Evolutionary conservation across 2,888 invertebrate species (phyloP).

Genomic region (Nomada hirtipes): DNA sequence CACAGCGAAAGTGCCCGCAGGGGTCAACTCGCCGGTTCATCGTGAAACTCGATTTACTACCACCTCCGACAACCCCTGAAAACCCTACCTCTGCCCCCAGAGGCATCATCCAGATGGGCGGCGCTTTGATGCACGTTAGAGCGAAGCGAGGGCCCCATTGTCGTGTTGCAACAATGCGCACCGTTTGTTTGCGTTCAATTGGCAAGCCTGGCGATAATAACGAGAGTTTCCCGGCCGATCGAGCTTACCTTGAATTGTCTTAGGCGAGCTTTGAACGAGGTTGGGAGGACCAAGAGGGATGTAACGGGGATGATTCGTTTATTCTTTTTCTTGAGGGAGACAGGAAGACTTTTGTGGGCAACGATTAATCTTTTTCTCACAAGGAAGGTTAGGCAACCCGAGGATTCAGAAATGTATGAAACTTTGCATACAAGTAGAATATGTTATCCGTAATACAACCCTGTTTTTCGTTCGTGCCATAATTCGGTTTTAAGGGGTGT

Average conservation of each 20-base stretch:
- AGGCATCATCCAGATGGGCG: background rate
- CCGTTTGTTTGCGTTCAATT: conserved; percentile 69
- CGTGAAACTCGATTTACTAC: conserved; percentile 74
- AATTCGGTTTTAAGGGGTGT: no score
- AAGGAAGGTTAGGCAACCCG: no score
- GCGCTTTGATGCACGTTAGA: conserved; percentile 21
- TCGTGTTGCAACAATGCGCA: conserved; percentile 56
- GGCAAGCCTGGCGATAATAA: conserved; percentile 68
- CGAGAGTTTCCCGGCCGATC: conserved; percentile 60
- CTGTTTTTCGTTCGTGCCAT: no score
- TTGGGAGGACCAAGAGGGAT: background rate
- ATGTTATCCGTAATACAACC: no score
- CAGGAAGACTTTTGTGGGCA: no score
- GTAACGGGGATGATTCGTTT: background rate
- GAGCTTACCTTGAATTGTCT: conserved; percentile 67
- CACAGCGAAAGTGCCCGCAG: conserved; percentile 81
- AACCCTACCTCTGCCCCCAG: background rate
- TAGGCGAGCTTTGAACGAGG: conserved; percentile 1
- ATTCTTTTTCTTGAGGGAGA: no score
- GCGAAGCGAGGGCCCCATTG: conserved; percentile 36
- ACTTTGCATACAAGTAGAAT: no score
- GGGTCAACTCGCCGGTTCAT: conserved; percentile 76
- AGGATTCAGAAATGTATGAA: no score
- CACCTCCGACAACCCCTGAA: conserved; percentile 20
- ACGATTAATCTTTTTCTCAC: background rate